These are phyloP conservation scores for Machimus rusticus DNA, from an alignment of 2,888 invertebrate genomes.

Conservation along the genomic window DNA sequence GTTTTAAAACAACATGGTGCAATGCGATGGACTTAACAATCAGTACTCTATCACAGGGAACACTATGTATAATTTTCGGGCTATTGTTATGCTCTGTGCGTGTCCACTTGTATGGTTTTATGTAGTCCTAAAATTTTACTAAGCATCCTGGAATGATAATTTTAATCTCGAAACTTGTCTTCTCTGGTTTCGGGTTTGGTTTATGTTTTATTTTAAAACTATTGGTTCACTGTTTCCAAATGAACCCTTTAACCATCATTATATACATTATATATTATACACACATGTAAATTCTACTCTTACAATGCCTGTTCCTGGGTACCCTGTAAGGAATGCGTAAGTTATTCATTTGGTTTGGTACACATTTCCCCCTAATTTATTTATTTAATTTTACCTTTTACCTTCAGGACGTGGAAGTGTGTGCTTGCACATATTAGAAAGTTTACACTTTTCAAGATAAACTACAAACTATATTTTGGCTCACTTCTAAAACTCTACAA, in stretches of 20 bases:
- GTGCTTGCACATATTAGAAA: conserved; percentile 19
- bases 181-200: conserved; percentile 32
- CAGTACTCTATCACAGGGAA: background rate
- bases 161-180: conserved; percentile 18
- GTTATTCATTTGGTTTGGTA: conserved; percentile 26
- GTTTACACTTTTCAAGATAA: background rate
- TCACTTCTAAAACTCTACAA: background rate
- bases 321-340: conserved; percentile 17
- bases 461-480: background rate
- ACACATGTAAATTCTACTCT: background rate
- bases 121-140: conserved; percentile 12
- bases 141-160: conserved; percentile 36
- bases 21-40: background rate
- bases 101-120: conserved; percentile 22
- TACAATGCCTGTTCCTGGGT: background rate
- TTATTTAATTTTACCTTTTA: background rate
- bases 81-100: background rate
- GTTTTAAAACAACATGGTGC: conserved; percentile 25
- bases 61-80: background rate
- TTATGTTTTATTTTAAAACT: background rate
- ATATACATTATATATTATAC: background rate
- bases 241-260: conserved; percentile 16
- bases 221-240: conserved; percentile 1
- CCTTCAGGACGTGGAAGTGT: background rate
- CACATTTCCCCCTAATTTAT: background rate